Evolutionary conservation across 2,113 vertebrate genomes (phyloP), one percentile per base, ranked within the genome.

Genomic region (Melanerpes formicivorus): DNA sequence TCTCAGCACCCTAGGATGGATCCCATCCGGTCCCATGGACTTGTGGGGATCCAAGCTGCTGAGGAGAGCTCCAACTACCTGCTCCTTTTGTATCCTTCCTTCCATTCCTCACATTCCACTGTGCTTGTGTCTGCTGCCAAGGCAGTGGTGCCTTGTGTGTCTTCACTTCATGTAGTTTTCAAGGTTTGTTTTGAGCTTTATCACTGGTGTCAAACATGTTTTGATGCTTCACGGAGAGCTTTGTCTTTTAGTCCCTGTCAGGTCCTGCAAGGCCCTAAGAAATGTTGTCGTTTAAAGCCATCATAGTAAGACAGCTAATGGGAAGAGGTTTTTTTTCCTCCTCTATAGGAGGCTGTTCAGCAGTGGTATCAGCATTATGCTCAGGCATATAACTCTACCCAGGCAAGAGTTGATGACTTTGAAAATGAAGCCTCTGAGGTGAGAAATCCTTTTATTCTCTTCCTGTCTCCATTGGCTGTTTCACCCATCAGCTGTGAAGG

Each of bases 341-440:
- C 89, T 29, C 73, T 86, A 17, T 79, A 98, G 98, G 98, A 98
- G 91, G 97, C 97, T 96, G 96, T 97, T 93, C 98, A 98, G 96
- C 97, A 98, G 78, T 98, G 98, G 98, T 98, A 98, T 97, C 98
- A 98, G 86, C 97, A 97, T 70, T 98, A 97, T 93, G 96, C 96
- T 88, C 97, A 98, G 96, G 94, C 96, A 27, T 98, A 97, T 87
- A 95, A 84, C 87, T 92, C 95, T 55, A 76, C 97, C 95, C 97
- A 98, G 84, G 88, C 83, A 67, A 95, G 97, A 58, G 89, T 81
- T 11, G 78, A 79, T 37, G 97, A 97, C 60, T 98, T 97, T 96
- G 97, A 85, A 90, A 98, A 97, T 87, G 98, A 98, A 90, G 96
- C 97, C 87, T 92, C 97, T 77, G 97, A 98, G 97, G 97, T 98